phyloP scores from a whole-genome alignment of 2,113 vertebrate species.

The Piprites chloris region DNA sequence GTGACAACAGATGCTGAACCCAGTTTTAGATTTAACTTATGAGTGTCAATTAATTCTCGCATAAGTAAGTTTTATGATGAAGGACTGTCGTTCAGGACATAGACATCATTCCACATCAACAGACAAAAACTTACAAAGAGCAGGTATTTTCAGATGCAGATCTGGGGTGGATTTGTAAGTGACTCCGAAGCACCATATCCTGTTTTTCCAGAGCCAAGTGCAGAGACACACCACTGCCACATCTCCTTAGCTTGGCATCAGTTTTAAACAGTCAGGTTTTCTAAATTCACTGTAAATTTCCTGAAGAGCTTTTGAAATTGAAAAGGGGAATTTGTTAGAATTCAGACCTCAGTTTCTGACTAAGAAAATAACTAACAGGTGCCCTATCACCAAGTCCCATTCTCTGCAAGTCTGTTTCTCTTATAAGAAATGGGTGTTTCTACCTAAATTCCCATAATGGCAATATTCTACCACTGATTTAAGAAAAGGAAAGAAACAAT shows the following conservation, averaged over 20 bases:
- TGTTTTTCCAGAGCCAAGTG: neutral
- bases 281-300: constrained; percentile 54
- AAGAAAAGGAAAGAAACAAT: constrained; percentile 46
- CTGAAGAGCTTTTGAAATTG: constrained; percentile 14
- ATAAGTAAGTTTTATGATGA: neutral
- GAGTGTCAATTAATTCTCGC: neutral
- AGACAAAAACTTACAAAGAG: neutral
- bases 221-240: neutral
- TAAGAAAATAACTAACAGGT: constrained; percentile 53
- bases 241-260: neutral
- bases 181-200: neutral
- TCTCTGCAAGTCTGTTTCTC: neutral
- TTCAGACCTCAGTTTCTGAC: neutral
- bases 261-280: constrained; percentile 19
- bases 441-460: constrained; percentile 20
- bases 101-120: neutral
- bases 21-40: neutral
- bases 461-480: constrained; percentile 10
- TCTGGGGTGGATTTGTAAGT: neutral
- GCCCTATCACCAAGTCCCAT: neutral
- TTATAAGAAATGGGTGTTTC: constrained; percentile 17
- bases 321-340: neutral
- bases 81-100: neutral
- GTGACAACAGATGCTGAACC: neutral
- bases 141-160: neutral